Evolutionary conservation across 2,797 vertebrate genomes (phyloP), one percentile per base, ranked within the genome.

Genomic region (Schizopygopsis pylzovi): DNA sequence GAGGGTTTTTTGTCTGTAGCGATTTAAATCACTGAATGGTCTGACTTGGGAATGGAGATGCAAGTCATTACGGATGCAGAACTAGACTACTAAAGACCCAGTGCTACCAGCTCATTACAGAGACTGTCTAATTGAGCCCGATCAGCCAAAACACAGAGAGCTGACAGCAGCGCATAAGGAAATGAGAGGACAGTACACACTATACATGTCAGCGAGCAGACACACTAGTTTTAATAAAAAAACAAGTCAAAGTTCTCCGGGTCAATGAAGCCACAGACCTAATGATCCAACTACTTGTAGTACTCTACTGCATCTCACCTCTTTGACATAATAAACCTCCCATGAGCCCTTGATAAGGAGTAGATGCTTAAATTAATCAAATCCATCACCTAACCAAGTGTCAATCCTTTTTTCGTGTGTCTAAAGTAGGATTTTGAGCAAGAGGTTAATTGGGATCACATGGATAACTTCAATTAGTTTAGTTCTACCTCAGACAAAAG

Each of bases 201-300:
- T 39, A 70, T 72, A 33, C 4, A 4, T 81, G 68, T 78, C 81
- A 83, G 25, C 28, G 28, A 33, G 28, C 75, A 22, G 76, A 83
- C 54, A 37, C 56, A 79, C 16, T 68, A 39, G 49, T 78, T 86
- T 87, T 86, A 82, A 86, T 77, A 86, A 84, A 33, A 33, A 86
- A 59, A 77, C 49, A 47, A 81, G 56, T 22, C 11, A 61, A 61
- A 71, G 63, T 63, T 78, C 84, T 70, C 65, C 2, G 1, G 72
- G 33, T 76, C 83, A 47, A 77, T 39, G 25, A 76, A 80, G 33
- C 25, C 61, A 49, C 2, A 67, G 68, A 68, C 20, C 86, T 84
- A 82, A 86, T 75, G 75, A 88, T 84, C 86, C 82, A 89, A 82
- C 82, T 84, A 88, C 65, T 20, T 20, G 49, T 12, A 67, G 49